These are phyloP conservation scores for Macaria liturata DNA, from an alignment of 2,888 invertebrate species.

Conservation along the genomic window DNA sequence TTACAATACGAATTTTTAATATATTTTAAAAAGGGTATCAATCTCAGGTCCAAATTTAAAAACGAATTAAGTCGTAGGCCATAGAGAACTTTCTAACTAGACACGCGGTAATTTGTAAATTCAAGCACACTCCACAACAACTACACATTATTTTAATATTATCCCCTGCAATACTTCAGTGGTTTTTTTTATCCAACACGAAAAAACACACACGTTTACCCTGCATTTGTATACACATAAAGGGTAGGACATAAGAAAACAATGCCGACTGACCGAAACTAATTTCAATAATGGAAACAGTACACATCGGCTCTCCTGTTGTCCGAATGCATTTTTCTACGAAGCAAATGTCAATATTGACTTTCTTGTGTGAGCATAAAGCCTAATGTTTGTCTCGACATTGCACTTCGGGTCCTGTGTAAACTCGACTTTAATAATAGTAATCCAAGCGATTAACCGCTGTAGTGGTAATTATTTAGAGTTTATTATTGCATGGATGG, in stretches of 20 bases:
- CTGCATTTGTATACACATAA: constrained; percentile 5
- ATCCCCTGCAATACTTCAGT: no score
- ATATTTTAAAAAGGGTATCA: no score
- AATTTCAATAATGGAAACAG: constrained; percentile 79
- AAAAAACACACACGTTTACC: background rate
- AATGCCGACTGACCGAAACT: constrained; percentile 52
- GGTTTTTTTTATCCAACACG: background rate
- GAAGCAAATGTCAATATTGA: constrained; percentile 78
- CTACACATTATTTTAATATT: no score
- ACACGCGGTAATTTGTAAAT: no score
- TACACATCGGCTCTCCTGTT: constrained; percentile 72
- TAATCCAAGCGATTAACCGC: constrained; percentile 1
- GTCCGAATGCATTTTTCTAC: constrained; percentile 79
- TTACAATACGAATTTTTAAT: no score
- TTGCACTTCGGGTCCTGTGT: constrained; percentile 81
- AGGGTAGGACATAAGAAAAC: constrained; percentile 25
- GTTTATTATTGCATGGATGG: constrained; percentile 30
- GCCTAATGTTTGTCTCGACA: constrained; percentile 75
- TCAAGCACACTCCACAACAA: no score
- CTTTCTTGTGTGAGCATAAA: constrained; percentile 75
- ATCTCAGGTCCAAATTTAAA: no score
- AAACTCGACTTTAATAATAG: constrained; percentile 62
- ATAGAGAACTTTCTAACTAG: no score
- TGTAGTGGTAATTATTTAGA: constrained; percentile 32
- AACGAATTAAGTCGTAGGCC: no score